Base-by-base conservation (phyloP, 1,140 invertebrate genomes). In the Sitodiplosis mosellana region DNA sequence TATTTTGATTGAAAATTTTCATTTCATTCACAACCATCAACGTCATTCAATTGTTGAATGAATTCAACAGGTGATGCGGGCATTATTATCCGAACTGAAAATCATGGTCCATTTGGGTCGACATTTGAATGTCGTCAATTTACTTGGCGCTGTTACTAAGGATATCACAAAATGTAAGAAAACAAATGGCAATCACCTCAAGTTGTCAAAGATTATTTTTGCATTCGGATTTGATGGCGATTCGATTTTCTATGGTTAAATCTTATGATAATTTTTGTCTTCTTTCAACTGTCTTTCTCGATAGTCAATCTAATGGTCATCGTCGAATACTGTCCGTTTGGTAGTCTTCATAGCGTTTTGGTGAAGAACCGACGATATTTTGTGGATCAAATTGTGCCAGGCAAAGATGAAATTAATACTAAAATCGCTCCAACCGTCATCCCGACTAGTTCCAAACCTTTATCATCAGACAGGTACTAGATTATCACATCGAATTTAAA, bases 51-150 rank as follows among this genome's bases (percentile, higher is more conserved):
- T n/a, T n/a, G n/a, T n/a, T n/a, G n/a, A n/a, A n/a, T n/a, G n/a
- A n/a, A n/a, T n/a, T n/a, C n/a, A n/a, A n/a, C 73, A 75, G 33
- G 76, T 78, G 45, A 79, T 89, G n/a, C 75, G 79, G 53, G 83
- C 90, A 0, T 65, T 96, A 12, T 78, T 83, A 7, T 87, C 86
- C 3, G 92, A 96, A 65, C 63, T 96, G 1, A 96, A 96, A 69
- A 93, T 96, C 20, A 86, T 96, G 78, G 83, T 89, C n/a, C 87
- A 95, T 66, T 71, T 96, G 49, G 91, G 91, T 0, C 84, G 86
- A 58, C 90, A 96, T 68, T 62, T 95, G 1, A 96, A 96, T 61
- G 89, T 96, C 20, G 86, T 95, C 0, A 96, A 96, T 69, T 69
- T 96, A 18, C 72, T 95, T 1, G 92, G 92, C 42, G 92, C 91